These are phyloP conservation scores for Porites cylindrica DNA, from an alignment of 92 coral and sea anemone genomes.

Conservation along the genomic window DNA sequence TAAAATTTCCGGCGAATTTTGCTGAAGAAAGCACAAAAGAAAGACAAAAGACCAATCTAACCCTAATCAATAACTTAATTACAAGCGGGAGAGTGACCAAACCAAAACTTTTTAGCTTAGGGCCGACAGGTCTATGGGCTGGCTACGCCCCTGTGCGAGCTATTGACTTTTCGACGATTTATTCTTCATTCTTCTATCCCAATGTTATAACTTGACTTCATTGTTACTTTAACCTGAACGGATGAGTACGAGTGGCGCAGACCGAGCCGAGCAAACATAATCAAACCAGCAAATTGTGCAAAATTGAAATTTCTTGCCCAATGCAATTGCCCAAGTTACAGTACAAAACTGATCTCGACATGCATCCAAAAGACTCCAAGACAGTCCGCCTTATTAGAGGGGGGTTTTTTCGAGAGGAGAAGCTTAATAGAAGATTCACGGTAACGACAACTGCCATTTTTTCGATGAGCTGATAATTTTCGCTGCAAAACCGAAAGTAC, in stretches of 20 bases:
- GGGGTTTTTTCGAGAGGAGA: neutral
- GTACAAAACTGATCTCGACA: too few relatives aligned
- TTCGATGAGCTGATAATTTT: constrained; percentile 2
- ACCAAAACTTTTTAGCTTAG: too few relatives aligned
- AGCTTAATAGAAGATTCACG: too few relatives aligned
- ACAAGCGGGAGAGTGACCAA: too few relatives aligned
- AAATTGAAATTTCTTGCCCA: too few relatives aligned
- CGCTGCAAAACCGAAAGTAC: neutral
- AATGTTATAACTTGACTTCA: constrained; percentile 1
- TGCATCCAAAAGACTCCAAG: too few relatives aligned
- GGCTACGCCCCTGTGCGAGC: neutral
- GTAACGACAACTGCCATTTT: too few relatives aligned
- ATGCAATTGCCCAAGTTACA: too few relatives aligned
- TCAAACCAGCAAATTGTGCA: too few relatives aligned
- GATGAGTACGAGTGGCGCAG: constrained; percentile 4
- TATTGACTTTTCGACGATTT: constrained; percentile 14
- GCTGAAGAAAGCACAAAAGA: too few relatives aligned
- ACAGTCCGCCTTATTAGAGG: neutral
- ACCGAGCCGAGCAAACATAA: constrained; percentile 23
- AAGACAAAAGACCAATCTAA: constrained; percentile 28
- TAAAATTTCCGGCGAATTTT: constrained; percentile 11
- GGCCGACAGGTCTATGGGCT: too few relatives aligned
- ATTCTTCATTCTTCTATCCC: constrained; percentile 17
- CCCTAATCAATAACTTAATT: constrained; percentile 18
- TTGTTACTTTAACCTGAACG: neutral